Percentiles rank a stretch among this genome's conserved stretches.
These are phyloP conservation scores for Ispidina picta DNA, from an alignment of 2,797 vertebrate genomes.

Conservation along the genomic window DNA sequence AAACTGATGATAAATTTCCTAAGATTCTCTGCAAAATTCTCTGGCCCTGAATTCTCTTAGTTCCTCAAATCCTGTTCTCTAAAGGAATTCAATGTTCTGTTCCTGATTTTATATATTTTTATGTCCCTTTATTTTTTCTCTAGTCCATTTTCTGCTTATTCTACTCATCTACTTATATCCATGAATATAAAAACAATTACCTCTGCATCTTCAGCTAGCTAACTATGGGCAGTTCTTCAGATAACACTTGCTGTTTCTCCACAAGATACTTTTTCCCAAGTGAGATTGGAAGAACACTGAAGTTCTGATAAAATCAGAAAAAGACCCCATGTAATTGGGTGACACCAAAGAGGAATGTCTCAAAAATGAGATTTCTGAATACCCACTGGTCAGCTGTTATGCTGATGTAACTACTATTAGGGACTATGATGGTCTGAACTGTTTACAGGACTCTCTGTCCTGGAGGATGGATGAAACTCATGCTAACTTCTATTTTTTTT, in stretches of 20 bases:
- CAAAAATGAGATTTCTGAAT: rapidly evolving
- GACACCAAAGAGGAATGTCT: not conserved
- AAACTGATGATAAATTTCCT: not conserved
- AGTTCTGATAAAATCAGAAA: not conserved
- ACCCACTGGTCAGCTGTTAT: not conserved
- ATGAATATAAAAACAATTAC: not conserved
- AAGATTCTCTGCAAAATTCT: not conserved
- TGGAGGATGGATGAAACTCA: not conserved
- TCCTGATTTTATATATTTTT: not conserved
- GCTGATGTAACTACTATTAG: not conserved
- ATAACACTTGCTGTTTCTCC: not conserved
- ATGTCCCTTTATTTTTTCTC: not conserved
- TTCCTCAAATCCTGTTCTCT: not conserved
- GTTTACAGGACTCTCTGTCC: not conserved
- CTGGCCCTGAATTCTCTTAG: not conserved
- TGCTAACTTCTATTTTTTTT: not conserved
- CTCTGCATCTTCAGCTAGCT: not conserved
- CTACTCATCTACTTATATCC: not conserved
- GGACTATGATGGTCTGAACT: not conserved
- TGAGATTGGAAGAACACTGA: not conserved
- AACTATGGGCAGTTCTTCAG: not conserved
- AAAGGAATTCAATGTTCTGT: not conserved
- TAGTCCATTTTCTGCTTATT: not conserved
- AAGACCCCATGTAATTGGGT: not conserved
- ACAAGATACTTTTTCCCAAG: not conserved